phyloP scores from a whole-genome alignment of 2,888 invertebrate genomes.

The Allolobophora icterica region DNA sequence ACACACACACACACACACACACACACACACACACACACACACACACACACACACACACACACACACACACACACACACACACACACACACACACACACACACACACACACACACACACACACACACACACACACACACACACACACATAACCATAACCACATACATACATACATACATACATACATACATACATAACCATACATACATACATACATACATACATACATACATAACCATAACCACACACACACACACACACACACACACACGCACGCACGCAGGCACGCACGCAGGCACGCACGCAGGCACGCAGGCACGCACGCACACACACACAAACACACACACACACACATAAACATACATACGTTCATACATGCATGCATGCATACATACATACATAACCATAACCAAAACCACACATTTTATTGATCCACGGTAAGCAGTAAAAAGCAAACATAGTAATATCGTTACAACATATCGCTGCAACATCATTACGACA shows the following conservation, averaged over 20 bases:
- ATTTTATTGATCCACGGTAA: no score
- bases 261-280: not conserved
- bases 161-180: not conserved
- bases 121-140: not conserved
- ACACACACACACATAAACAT: no score
- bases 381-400: no score
- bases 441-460: no score
- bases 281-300: not conserved
- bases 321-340: not conserved
- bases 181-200: conserved; percentile 21
- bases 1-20: not conserved
- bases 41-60: not conserved
- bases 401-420: no score
- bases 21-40: not conserved
- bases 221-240: no score
- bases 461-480: no score
- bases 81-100: conserved; percentile 13
- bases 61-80: not conserved
- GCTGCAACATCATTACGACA: no score
- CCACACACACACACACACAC: no score
- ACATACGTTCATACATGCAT: not conserved
- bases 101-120: not conserved
- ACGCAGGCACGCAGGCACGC: no score
- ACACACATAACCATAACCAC: no score
- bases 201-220: not conserved